Base-by-base conservation (phyloP, 2,113 vertebrate genomes). In the Mesocricetus auratus region DNA sequence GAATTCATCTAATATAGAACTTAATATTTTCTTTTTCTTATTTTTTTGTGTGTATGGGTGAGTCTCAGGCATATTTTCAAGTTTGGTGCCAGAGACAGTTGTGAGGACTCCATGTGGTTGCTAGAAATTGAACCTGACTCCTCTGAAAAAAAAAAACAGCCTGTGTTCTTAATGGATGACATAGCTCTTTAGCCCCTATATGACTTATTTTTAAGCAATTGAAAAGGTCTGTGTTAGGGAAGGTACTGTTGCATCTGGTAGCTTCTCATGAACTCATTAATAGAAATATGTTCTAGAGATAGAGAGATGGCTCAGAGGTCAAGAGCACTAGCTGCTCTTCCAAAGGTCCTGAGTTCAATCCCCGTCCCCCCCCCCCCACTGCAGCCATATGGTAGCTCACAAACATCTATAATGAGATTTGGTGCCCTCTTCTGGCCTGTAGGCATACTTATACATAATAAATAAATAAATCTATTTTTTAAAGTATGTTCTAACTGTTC, bases 171-270 rank as follows among this genome's bases (percentile, higher is more conserved):
- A 82, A 82, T 21, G 21, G 11, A 33, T 56, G 50, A n/a, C n/a
- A 33, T 56, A n/a, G n/a, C 79, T 39, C 56, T 58, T 26, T 39
- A 26, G 19, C 53, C 36, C 21, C 36, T 79, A 24, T 17, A 24
- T 56, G 24, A 26, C 56, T 39, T 71, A 71, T 60, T 79, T 62
- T 78, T 39, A 83, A 64, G 3, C 60, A 16, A 79, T 66, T 95
- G 86, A 53, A n/a, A 66, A 91, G 71, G 26, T 69, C 75, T 74
- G 10, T 77, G 22, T 96, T 85, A 95, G 86, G 39, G 94, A 39
- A 78, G 75, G 60, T 17, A 45, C 47, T 86, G 36, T 62, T 75
- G 17, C 56, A 39, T 86, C 58, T 89, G 69, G 47, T 42, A 79
- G n/a, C 16, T 85, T 93, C 88, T 87, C 31, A 45, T 12, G 16